These are phyloP conservation scores for Tetramorium bicarinatum DNA, from an alignment of 2,888 invertebrate genomes.

Conservation along the genomic window DNA sequence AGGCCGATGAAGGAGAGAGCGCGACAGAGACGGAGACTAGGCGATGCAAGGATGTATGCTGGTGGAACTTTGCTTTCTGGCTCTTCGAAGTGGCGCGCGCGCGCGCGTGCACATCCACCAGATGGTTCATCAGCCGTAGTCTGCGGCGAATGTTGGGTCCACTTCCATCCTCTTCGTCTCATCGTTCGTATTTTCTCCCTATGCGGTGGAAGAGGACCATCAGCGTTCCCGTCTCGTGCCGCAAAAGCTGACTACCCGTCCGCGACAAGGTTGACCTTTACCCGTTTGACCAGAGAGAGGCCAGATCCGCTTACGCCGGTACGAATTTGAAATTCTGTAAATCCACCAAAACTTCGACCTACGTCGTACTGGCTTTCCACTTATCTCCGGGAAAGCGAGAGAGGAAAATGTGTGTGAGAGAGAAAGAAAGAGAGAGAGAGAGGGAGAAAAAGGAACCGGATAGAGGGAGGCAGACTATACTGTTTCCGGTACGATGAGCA, in stretches of 20 bases:
- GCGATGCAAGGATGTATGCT: conserved; percentile 55
- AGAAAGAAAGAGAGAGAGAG: conserved; percentile 36
- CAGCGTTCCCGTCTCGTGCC: conserved; percentile 41
- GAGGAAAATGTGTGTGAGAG: background rate
- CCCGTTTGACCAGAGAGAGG: conserved; percentile 73
- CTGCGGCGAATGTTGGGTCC: conserved; percentile 74
- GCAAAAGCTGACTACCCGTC: conserved; percentile 49
- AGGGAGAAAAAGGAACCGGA: conserved; percentile 17
- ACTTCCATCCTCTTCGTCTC: conserved; percentile 71
- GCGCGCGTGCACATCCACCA: conserved; percentile 59
- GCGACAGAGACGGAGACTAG: conserved; percentile 52
- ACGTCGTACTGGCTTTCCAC: conserved; percentile 69
- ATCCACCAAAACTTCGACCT: conserved; percentile 74
- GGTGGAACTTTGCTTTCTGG: conserved; percentile 77
- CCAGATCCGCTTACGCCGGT: conserved; percentile 79
- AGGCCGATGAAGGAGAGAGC: background rate
- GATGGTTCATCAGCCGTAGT: conserved; percentile 75
- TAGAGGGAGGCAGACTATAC: conserved; percentile 47
- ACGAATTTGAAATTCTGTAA: conserved; percentile 78
- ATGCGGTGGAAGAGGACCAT: conserved; percentile 32
- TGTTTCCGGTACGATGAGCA: conserved; percentile 60
- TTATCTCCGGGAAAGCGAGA: conserved; percentile 63
- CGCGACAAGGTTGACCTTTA: conserved; percentile 69
- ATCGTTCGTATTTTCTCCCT: conserved; percentile 65
- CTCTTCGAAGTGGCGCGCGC: conserved; percentile 63